phyloP scores from a whole-genome alignment of 2,888 invertebrate genomes.

The Euclidia mi region DNA sequence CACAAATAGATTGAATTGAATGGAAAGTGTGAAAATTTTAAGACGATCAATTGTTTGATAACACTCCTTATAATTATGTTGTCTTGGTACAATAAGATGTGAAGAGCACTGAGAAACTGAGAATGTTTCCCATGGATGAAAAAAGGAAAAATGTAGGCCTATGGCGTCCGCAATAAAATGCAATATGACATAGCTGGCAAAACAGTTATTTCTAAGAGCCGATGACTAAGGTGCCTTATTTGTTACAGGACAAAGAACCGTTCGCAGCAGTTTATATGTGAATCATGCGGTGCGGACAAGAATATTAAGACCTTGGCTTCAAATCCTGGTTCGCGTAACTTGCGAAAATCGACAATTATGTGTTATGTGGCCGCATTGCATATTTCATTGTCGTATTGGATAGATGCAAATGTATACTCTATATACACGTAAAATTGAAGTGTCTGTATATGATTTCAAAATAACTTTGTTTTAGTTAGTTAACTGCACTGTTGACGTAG shows the following conservation, averaged over 20 bases:
- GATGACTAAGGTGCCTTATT: constrained; percentile 59
- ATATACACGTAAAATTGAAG: too few relatives aligned
- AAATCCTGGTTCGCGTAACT: constrained; percentile 7
- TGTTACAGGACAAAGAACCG: constrained; percentile 64
- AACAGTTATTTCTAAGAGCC: constrained; percentile 58
- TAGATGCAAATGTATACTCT: too few relatives aligned
- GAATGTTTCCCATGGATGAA: constrained; percentile 35
- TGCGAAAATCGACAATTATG: background rate
- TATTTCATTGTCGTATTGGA: too few relatives aligned
- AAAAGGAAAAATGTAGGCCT: constrained; percentile 4
- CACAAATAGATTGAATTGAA: background rate
- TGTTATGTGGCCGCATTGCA: background rate
- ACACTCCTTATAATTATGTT: constrained; percentile 23
- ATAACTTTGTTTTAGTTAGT: too few relatives aligned
- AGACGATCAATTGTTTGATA: background rate
- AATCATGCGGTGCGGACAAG: constrained; percentile 40
- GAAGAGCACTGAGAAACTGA: constrained; percentile 16
- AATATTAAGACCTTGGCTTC: constrained; percentile 47
- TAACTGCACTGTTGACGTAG: too few relatives aligned
- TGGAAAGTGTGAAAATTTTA: constrained; percentile 1
- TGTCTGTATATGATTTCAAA: too few relatives aligned
- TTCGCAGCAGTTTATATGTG: constrained; percentile 42
- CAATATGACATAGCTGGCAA: constrained; percentile 35
- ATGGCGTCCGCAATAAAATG: constrained; percentile 26
- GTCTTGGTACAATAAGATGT: constrained; percentile 22